phyloP scores from a whole-genome alignment of 2,113 vertebrate genomes.

The Chunga burmeisteri region DNA sequence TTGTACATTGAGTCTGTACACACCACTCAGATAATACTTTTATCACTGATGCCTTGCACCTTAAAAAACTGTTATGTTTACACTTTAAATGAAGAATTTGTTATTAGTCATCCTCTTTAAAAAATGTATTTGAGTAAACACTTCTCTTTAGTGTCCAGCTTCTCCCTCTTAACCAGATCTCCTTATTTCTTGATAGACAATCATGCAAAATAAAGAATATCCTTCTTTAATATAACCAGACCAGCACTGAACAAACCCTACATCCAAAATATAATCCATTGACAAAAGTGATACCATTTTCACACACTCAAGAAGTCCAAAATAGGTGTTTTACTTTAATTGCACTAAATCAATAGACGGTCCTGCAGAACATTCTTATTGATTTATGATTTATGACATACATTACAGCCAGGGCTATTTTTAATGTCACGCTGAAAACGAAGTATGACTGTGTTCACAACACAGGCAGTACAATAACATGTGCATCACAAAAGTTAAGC shows the following conservation, averaged over 20 bases:
- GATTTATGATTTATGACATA: slow-evolving; percentile 61
- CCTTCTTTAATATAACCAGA: neutral
- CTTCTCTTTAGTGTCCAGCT: neutral
- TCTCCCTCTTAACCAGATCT: neutral
- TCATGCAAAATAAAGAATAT: neutral
- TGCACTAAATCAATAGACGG: slow-evolving; percentile 44
- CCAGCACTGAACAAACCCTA: neutral
- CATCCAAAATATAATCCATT: neutral
- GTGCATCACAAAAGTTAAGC: neutral
- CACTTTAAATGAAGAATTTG: neutral
- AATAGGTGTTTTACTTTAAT: slow-evolving; percentile 55
- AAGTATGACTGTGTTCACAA: neutral
- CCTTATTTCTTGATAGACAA: neutral
- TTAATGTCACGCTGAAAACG: slow-evolving; percentile 32
- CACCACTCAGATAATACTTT: neutral
- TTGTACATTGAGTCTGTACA: neutral
- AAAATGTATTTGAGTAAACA: neutral
- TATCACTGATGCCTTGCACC: neutral
- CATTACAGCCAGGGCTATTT: slow-evolving; percentile 35
- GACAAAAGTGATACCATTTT: neutral
- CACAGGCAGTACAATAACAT: neutral
- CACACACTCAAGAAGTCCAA: slow-evolving; percentile 4
- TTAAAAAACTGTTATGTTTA: neutral
- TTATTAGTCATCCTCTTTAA: neutral
- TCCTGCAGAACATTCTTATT: slow-evolving; percentile 40